phyloP scores from a whole-genome alignment of 2,113 vertebrate species.

The Meles meles region DNA sequence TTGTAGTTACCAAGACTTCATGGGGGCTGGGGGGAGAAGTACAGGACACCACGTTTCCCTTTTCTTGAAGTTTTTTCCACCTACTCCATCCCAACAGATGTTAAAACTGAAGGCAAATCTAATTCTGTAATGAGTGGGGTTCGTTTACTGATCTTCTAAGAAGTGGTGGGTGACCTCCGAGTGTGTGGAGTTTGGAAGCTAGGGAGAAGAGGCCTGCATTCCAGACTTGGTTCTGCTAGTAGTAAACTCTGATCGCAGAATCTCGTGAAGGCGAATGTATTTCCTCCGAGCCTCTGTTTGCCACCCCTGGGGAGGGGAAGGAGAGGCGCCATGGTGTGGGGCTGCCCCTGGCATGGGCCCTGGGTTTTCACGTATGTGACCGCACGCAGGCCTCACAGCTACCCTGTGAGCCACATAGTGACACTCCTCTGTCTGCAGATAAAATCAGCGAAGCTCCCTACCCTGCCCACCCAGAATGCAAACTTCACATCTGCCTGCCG shows the following conservation, averaged over 20 bases:
- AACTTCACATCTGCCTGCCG: background rate
- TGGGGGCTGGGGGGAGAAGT: background rate
- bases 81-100: background rate
- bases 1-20: background rate
- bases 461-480: background rate
- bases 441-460: background rate
- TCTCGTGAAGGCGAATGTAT: background rate
- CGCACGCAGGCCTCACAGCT: background rate
- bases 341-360: background rate
- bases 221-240: background rate
- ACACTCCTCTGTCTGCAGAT: background rate
- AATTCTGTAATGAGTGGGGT: background rate
- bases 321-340: background rate
- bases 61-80: background rate
- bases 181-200: background rate
- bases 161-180: background rate
- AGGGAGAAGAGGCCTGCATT: background rate
- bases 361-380: accelerated
- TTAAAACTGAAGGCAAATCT: background rate
- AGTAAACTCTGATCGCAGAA: background rate
- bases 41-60: background rate
- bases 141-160: background rate
- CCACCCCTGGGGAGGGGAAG: background rate
- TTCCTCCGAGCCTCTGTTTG: background rate
- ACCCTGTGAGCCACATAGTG: background rate